Conservation (phyloP, 2,797 vertebrate species). For the Pantherophis vulpinus region DNA sequence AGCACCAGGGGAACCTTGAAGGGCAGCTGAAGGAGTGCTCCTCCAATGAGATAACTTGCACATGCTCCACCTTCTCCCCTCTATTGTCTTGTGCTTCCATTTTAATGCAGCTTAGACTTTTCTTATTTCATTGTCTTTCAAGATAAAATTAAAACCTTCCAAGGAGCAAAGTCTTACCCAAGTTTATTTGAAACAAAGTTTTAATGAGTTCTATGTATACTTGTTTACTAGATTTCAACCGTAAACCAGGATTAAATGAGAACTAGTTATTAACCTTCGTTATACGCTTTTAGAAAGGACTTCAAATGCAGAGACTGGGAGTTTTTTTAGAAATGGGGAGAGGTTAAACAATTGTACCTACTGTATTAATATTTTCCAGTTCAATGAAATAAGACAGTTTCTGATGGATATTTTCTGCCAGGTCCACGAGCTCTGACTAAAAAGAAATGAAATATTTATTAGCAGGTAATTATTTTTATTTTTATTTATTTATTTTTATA, state of each 20-base stretch:
- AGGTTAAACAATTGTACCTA: slow-evolving; percentile 64
- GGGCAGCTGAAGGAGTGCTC: neutral
- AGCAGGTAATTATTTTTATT: neutral
- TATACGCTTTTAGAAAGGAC: neutral
- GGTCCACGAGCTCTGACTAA: slow-evolving; percentile 91
- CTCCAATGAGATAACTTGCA: neutral
- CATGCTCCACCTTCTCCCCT: too few relatives aligned
- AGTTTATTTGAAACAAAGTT: neutral
- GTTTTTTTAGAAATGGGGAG: neutral
- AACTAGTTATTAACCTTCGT: neutral
- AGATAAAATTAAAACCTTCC: neutral
- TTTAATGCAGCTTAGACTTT: neutral
- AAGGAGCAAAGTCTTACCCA: neutral
- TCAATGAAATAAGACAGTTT: slow-evolving; percentile 98
- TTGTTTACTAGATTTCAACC: neutral
- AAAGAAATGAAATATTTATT: slow-evolving; percentile 49
- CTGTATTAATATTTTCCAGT: slow-evolving; percentile 93
- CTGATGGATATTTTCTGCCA: slow-evolving; percentile 96
- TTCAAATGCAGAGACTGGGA: neutral
- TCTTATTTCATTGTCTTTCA: neutral
- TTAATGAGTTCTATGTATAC: neutral
- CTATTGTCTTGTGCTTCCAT: too few relatives aligned
- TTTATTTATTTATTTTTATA: too few relatives aligned
- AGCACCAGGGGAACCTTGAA: too few relatives aligned
- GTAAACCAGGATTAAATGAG: neutral